Evolutionary conservation across 2,113 vertebrate species (phyloP).

Genomic region (Microcebus jonahi): DNA sequence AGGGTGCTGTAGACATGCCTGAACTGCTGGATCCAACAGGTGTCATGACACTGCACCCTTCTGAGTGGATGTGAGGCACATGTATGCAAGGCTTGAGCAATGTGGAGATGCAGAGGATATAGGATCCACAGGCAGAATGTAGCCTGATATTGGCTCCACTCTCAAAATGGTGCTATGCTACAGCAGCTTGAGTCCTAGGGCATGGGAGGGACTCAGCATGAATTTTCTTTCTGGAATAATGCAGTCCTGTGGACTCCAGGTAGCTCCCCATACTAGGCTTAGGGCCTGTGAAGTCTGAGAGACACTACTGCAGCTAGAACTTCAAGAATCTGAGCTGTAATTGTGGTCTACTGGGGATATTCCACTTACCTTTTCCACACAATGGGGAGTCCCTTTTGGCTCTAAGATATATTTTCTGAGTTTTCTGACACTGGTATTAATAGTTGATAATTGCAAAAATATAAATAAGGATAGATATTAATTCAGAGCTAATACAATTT

Average conservation of each 20-base stretch:
- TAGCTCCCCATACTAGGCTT: not conserved
- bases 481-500: not conserved
- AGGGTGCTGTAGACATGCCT: not conserved
- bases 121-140: not conserved
- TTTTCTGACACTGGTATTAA: not conserved
- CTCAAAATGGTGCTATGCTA: not conserved
- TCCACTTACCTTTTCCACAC: not conserved
- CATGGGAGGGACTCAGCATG: no score
- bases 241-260: not conserved
- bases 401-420: not conserved
- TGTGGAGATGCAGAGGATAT: not conserved
- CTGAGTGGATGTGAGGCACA: not conserved
- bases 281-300: not conserved
- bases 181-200: not conserved
- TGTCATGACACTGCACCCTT: not conserved
- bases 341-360: not conserved
- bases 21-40: not conserved
- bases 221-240: not conserved
- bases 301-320: not conserved
- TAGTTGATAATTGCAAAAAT: not conserved
- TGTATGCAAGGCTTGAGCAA: not conserved
- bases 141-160: not conserved
- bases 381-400: not conserved
- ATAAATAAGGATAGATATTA: not conserved
- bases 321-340: not conserved